Conservation (phyloP, 2,888 invertebrate genomes). For the Chalcosyrphus nemorum region DNA sequence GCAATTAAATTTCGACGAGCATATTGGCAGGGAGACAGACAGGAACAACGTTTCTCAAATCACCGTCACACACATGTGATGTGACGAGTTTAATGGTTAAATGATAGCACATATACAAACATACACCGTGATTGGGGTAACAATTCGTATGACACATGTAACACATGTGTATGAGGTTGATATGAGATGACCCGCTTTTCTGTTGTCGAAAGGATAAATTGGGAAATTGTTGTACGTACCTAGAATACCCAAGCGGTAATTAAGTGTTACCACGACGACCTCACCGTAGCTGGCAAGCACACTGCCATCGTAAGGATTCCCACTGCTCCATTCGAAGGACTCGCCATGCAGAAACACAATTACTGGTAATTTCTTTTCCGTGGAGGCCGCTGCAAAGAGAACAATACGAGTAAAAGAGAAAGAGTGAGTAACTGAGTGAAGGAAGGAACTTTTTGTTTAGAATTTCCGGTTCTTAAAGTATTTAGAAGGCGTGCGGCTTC, state of each 20-base stretch:
- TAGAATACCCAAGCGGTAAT: constrained; percentile 96
- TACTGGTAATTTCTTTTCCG: constrained; percentile 82
- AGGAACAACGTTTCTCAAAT: constrained; percentile 57
- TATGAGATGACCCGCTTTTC: constrained; percentile 30
- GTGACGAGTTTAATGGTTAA: constrained; percentile 63
- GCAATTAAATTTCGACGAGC: constrained; percentile 40
- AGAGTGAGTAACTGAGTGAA: constrained; percentile 9
- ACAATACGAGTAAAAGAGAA: not conserved
- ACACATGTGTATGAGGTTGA: constrained; percentile 21
- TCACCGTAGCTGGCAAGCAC: constrained; percentile 95
- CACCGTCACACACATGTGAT: constrained; percentile 65
- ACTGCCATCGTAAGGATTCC: constrained; percentile 98
- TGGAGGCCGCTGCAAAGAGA: constrained; percentile 78
- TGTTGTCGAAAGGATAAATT: constrained; percentile 11
- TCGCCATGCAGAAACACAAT: constrained; percentile 82
- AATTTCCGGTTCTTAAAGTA: constrained; percentile 2
- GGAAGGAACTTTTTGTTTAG: not conserved
- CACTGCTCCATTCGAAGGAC: constrained; percentile 97
- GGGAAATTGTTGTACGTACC: constrained; percentile 83
- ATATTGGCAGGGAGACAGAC: constrained; percentile 27
- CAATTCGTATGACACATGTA: constrained; percentile 48
- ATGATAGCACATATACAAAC: constrained; percentile 45
- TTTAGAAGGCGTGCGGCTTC: constrained; percentile 11
- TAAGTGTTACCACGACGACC: constrained; percentile 97
- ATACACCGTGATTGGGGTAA: constrained; percentile 42